Evolutionary conservation across 2,888 invertebrate species (phyloP).

Genomic region (Drosophila diplacantha): DNA sequence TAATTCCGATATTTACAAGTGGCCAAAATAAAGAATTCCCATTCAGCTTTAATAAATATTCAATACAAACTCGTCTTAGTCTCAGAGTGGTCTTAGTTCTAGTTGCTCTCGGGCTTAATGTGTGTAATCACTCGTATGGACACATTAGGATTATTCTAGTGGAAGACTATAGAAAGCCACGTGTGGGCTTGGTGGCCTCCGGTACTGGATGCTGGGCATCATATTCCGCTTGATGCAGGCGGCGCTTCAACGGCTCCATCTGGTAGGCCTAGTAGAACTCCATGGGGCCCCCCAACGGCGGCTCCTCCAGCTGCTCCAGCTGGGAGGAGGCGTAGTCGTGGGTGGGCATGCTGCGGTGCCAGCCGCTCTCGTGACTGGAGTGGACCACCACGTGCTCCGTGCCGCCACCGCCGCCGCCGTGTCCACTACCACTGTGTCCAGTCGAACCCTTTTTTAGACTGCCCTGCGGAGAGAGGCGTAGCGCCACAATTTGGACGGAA

Average conservation of each 20-base stretch:
- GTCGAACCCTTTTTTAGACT: slow-evolving; percentile 81
- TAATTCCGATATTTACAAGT: neutral
- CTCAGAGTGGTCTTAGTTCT: neutral
- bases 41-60: neutral
- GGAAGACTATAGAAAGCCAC: slow-evolving; percentile 55
- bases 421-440: slow-evolving; percentile 76
- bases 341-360: slow-evolving; percentile 77
- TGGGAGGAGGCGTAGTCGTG: slow-evolving; percentile 40
- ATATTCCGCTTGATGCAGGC: slow-evolving; percentile 23
- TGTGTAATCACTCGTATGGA: neutral
- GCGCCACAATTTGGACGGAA: slow-evolving; percentile 34
- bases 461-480: slow-evolving; percentile 76
- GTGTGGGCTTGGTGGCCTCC: slow-evolving; percentile 14
- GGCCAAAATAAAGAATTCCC: neutral
- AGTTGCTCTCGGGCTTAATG: neutral
- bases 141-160: neutral
- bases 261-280: slow-evolving; percentile 54
- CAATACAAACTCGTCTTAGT: neutral
- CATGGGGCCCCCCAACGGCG: slow-evolving; percentile 11
- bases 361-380: slow-evolving; percentile 74
- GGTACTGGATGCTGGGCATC: slow-evolving; percentile 5
- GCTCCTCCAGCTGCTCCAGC: slow-evolving; percentile 37
- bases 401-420: slow-evolving; percentile 11
- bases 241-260: slow-evolving; percentile 39
- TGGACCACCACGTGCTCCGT: slow-evolving; percentile 79